Evolutionary conservation across 92 coral and sea anemone species (phyloP), one percentile per base, ranked within the genome.

Genomic region (Zoanthus sociatus): DNA sequence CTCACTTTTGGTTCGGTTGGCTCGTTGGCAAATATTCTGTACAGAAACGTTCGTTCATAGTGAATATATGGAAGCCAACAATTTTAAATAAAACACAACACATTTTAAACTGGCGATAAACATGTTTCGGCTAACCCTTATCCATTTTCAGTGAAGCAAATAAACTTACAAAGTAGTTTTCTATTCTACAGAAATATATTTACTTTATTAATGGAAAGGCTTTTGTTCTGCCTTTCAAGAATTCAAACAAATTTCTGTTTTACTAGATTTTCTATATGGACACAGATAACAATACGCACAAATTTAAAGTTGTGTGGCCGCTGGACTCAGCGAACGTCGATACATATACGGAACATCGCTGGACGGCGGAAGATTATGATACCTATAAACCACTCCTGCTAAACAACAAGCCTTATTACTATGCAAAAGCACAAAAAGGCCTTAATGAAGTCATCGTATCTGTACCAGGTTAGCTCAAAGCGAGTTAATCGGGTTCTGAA

Each of bases 321-420:
- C 47, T 87, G n/a, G 90, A 71, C 42, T 30, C 74, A 4, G 87
- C 79, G 26, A 60, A 53, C 26, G 91, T 97, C 15, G 87, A 94
- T 82, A 95, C 99, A 7, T 97, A 67, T 53, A 92, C 94, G 12
- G 81, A 84, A 1, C 99, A 97, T 78, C 55, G 58, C 9, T 97
- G 99, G 99, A 18, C 93, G 2, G 99, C 92, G 3, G 73, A 78
- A 21, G 99, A 97, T 75, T 87, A 76, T 16, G 91, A 78, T 26
- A 90, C 97, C 18, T 83, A 86, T 50, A 92, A 95, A 77, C 91
- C 55, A 17, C 82, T 95, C 3, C 76, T 85, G 16, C 89, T 97
- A 26, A 92, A 92, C 74, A 87, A 77, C 50, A 85, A 87, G 83
- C 82, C 18, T 54, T 45, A 31, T 17, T 96, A 77, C 83, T 26